Conservation (phyloP, 2,113 vertebrate species). For the Bothrops jararaca region DNA sequence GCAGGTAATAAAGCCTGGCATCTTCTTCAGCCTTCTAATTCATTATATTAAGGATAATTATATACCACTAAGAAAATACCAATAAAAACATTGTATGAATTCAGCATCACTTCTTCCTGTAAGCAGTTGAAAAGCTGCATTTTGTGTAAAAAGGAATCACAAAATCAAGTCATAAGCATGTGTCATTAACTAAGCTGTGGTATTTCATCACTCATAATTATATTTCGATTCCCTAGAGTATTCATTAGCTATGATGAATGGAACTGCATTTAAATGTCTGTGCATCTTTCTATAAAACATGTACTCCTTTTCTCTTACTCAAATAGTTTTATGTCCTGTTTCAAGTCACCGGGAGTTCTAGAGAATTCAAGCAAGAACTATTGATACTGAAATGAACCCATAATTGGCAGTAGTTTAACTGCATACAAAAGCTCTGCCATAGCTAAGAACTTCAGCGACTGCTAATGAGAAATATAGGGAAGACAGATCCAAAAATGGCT, state of each 20-base stretch:
- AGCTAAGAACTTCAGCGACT: not conserved
- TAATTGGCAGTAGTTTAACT: not conserved
- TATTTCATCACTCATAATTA: slow-evolving; percentile 71
- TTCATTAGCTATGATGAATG: slow-evolving; percentile 69
- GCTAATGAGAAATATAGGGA: too few relatives aligned
- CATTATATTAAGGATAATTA: slow-evolving; percentile 20
- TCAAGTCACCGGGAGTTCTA: slow-evolving; percentile 40
- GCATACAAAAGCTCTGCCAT: not conserved
- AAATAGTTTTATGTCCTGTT: slow-evolving; percentile 29
- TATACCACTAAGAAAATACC: slow-evolving; percentile 15
- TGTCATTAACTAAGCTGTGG: slow-evolving; percentile 59
- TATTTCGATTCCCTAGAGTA: slow-evolving; percentile 66
- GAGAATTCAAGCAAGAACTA: slow-evolving; percentile 19
- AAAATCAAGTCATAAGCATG: slow-evolving; percentile 73
- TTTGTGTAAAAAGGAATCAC: slow-evolving; percentile 65
- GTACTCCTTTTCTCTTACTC: not conserved
- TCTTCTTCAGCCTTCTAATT: slow-evolving; percentile 38
- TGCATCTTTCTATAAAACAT: not conserved
- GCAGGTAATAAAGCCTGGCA: not conserved
- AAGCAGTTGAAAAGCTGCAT: slow-evolving; percentile 58
- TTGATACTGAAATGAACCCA: slow-evolving; percentile 50
- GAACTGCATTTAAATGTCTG: slow-evolving; percentile 57
- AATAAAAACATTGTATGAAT: slow-evolving; percentile 41
- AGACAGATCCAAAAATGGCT: not conserved
- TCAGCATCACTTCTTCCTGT: slow-evolving; percentile 50